Percentiles rank a stretch among this genome's conserved stretches.
These are phyloP conservation scores for Rugalucina vietnamica DNA, from an alignment of 2,888 invertebrate genomes.

Conservation along the genomic window DNA sequence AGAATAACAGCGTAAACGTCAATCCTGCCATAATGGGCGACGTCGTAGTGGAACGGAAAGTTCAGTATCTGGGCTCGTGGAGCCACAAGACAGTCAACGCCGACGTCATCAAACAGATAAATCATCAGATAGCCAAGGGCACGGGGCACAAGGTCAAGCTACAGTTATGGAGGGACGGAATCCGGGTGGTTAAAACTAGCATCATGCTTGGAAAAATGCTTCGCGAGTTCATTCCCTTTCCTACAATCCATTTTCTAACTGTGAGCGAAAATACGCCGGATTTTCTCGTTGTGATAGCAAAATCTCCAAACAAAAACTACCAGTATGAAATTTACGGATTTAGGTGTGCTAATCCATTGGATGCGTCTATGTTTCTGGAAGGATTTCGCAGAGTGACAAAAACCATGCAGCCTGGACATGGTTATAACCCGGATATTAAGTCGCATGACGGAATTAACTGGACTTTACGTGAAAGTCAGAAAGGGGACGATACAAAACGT, in stretches of 20 bases:
- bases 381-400: slow-evolving; percentile 54
- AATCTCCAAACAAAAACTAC: slow-evolving; percentile 37
- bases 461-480: slow-evolving; percentile 69
- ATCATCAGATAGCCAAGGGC: slow-evolving; percentile 51
- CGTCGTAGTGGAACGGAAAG: slow-evolving; percentile 62
- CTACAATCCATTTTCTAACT: slow-evolving; percentile 67
- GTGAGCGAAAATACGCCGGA: slow-evolving; percentile 66
- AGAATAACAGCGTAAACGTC: too few relatives aligned
- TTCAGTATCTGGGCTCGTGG: slow-evolving; percentile 69
- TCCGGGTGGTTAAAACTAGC: slow-evolving; percentile 59
- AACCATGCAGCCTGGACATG: slow-evolving; percentile 29
- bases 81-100: slow-evolving; percentile 68
- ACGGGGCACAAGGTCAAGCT: slow-evolving; percentile 72
- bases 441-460: slow-evolving; percentile 73
- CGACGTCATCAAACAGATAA: slow-evolving; percentile 61
- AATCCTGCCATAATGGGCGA: slow-evolving; percentile 30
- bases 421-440: slow-evolving; percentile 56
- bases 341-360: slow-evolving; percentile 62
- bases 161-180: slow-evolving; percentile 63
- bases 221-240: slow-evolving; percentile 60
- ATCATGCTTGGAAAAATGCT: slow-evolving; percentile 63
- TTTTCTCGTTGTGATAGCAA: slow-evolving; percentile 69
- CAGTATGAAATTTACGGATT: slow-evolving; percentile 70
- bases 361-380: slow-evolving; percentile 65
- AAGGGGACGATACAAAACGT: slow-evolving; percentile 57